These are phyloP conservation scores for Rhineura floridana DNA, from an alignment of 2,113 vertebrate species.

Conservation along the genomic window DNA sequence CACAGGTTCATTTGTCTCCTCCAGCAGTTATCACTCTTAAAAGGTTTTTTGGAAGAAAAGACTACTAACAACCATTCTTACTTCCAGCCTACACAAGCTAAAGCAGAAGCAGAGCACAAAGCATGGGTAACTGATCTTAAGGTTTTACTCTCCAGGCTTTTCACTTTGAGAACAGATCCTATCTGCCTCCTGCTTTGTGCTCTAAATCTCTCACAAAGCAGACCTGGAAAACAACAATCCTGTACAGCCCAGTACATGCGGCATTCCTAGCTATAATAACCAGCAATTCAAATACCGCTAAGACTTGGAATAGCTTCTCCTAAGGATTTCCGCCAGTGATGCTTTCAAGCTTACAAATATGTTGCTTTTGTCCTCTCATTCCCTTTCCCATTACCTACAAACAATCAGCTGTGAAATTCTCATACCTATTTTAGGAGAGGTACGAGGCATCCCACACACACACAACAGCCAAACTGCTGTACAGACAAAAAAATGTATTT, in stretches of 20 bases:
- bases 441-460: not conserved
- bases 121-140: conserved; percentile 55
- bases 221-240: conserved; percentile 60
- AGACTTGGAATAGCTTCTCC: conserved; percentile 38
- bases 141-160: conserved; percentile 61
- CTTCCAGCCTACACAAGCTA: conserved; percentile 69
- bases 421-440: conserved; percentile 31
- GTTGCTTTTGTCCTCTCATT: not conserved
- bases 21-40: conserved; percentile 57
- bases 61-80: conserved; percentile 66
- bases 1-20: conserved; percentile 68
- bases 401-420: conserved; percentile 22
- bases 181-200: conserved; percentile 59
- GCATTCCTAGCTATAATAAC: conserved; percentile 31
- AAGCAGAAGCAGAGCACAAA: conserved; percentile 56
- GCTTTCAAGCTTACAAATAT: conserved; percentile 14
- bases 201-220: conserved; percentile 60
- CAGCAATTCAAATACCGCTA: conserved; percentile 1
- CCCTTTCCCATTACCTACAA: not conserved
- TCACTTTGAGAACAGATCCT: conserved; percentile 60
- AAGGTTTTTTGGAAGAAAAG: conserved; percentile 65
- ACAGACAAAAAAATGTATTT: conserved; percentile 44
- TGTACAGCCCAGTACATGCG: conserved; percentile 33
- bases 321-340: conserved; percentile 20
- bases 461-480: conserved; percentile 49